These are phyloP conservation scores for Crambe crambe DNA, from an alignment of 37 sponge, comb jelly and placozoan genomes.

Conservation along the genomic window DNA sequence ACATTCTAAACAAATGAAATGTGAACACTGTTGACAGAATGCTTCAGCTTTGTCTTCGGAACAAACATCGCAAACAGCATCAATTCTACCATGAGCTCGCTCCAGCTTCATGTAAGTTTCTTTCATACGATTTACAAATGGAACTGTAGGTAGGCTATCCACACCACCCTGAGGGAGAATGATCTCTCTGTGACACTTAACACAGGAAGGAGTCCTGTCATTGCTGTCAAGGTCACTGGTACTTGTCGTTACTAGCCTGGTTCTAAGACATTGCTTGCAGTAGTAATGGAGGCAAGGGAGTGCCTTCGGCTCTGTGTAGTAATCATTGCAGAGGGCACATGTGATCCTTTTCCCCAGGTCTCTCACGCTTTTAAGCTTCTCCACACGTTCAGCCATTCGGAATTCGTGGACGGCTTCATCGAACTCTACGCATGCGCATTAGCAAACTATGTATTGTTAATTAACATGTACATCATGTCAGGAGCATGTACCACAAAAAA, in stretches of 20 bases:
- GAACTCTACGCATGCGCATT: background rate
- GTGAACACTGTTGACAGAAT: background rate
- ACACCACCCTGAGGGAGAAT: slow-evolving; percentile 1
- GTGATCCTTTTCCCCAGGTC: slow-evolving; percentile 1
- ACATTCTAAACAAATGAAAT: background rate
- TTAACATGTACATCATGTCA: background rate
- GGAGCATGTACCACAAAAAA: too few species aligned
- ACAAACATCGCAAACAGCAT: background rate
- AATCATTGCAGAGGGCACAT: background rate
- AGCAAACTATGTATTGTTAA: background rate
- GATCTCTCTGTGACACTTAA: background rate
- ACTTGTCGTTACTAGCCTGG: background rate
- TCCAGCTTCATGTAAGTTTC: background rate
- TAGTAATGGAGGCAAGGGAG: slow-evolving; percentile 1
- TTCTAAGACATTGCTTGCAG: background rate
- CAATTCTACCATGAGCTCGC: background rate
- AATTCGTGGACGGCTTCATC: background rate
- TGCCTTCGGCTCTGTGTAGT: background rate
- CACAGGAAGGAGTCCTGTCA: background rate
- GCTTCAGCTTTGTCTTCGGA: background rate
- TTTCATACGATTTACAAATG: background rate
- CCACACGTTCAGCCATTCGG: background rate
- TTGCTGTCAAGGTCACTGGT: too few species aligned
- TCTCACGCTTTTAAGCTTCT: background rate
- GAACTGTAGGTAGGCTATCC: background rate